Evolutionary conservation across 2,113 vertebrate species (phyloP), one percentile per base, ranked within the genome.

Genomic region (Leptodactylus fuscus): DNA sequence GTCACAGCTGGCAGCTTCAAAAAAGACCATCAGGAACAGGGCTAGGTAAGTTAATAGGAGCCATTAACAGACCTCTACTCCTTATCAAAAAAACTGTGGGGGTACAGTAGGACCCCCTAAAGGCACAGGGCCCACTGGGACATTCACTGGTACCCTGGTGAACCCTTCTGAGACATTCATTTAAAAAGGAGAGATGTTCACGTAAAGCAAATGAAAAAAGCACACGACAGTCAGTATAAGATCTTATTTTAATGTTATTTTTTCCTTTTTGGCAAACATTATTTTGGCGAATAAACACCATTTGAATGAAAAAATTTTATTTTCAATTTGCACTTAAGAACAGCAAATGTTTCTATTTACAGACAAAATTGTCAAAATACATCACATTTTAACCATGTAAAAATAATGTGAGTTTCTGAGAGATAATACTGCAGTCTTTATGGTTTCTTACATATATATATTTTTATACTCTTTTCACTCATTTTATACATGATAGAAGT

Each of bases 361-460:
- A 83, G 70, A 83, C 82, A 83, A 76, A 83, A 60, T 62, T 83
- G 82, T 83, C 82, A 83, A 83, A 83, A 76, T 76, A 83, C 82
- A 76, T 83, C 82, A 83, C 82, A 83, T 83, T 83, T 83, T 46
- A 83, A 83, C 82, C 82, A 83, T 83, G 82, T 83, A 83, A 83
- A 83, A 83, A 83, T 83, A 83, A 83, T 58, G 53, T 83, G 82
- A 76, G 82, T 75, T 83, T 83, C 82, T 83, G 82, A 83, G 82
- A 83, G 82, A 83, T 83, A 76, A 83, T 83, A 83, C 82, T 75
- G 82, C 38, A 62, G 70, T 83, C 36, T 83, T 76, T 83, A 83
- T 83, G 82, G 55, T 83, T 83, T 83, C 36, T 76, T 76, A 83
- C 67, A 74, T 74, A 74, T 82, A 82, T 62, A 81, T 83, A 76